A percentile compares a stretch with the other conserved stretches of the same genome.
Conservation (phyloP, 2,888 invertebrate species). For the Thymelicus lineola region DNA sequence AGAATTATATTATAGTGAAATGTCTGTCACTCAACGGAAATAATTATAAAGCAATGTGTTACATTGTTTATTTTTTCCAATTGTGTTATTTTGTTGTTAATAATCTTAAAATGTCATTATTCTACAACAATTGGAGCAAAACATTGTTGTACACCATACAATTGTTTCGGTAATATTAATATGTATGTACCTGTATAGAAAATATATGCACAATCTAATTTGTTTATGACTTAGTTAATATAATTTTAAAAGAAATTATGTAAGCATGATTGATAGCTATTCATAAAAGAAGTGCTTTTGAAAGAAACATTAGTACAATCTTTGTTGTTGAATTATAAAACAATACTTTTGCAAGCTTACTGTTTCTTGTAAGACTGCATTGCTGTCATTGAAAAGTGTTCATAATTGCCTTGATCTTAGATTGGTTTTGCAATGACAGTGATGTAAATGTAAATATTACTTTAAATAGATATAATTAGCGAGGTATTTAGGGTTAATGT, state of each 20-base stretch:
- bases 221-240: slow-evolving; percentile 1
- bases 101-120: no score
- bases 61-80: no score
- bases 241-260: slow-evolving; percentile 1
- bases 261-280: no score
- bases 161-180: neutral
- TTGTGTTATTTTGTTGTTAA: no score
- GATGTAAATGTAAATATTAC: neutral
- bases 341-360: no score
- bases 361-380: neutral
- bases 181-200: slow-evolving; percentile 35
- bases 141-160: no score
- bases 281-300: neutral
- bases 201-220: slow-evolving; percentile 32
- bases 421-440: neutral
- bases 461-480: neutral
- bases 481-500: neutral
- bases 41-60: no score
- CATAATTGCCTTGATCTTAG: neutral
- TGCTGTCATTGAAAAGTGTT: slow-evolving; percentile 5
- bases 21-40: no score
- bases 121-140: no score
- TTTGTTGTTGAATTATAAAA: neutral
- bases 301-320: neutral
- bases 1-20: no score